phyloP scores from a whole-genome alignment of 1,140 invertebrate species.

The Pentalonia nigronervosa region DNA sequence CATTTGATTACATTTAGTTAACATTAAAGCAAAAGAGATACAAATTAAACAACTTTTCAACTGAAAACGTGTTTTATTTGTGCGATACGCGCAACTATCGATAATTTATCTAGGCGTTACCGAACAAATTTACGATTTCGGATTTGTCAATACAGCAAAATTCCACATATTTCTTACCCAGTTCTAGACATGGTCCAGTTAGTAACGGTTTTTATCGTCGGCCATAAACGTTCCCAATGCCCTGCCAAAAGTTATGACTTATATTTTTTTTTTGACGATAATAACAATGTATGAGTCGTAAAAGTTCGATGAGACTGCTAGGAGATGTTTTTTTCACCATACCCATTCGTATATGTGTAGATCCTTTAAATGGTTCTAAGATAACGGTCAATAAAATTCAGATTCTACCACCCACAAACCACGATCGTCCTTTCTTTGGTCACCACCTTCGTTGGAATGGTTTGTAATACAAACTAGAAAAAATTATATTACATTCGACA shows the following conservation, averaged over 20 bases:
- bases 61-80: background rate
- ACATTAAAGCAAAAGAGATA: background rate
- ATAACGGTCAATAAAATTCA: constrained; percentile 52
- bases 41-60: background rate
- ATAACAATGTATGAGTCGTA: constrained; percentile 53
- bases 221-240: constrained; percentile 38
- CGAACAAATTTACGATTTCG: constrained; percentile 27
- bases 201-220: constrained; percentile 48
- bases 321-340: constrained; percentile 15
- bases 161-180: background rate
- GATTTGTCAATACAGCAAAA: constrained; percentile 56
- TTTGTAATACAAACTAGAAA: background rate
- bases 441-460: background rate
- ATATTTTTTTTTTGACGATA: constrained; percentile 52
- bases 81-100: background rate
- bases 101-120: constrained; percentile 34
- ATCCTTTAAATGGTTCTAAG: constrained; percentile 38
- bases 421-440: background rate
- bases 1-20: background rate
- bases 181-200: constrained; percentile 9
- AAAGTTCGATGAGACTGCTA: constrained; percentile 40
- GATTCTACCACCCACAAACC: background rate
- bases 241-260: constrained; percentile 56
- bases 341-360: background rate
- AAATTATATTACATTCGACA: background rate